phyloP scores from a whole-genome alignment of 1,140 invertebrate species.

The Steinernema feltiae region DNA sequence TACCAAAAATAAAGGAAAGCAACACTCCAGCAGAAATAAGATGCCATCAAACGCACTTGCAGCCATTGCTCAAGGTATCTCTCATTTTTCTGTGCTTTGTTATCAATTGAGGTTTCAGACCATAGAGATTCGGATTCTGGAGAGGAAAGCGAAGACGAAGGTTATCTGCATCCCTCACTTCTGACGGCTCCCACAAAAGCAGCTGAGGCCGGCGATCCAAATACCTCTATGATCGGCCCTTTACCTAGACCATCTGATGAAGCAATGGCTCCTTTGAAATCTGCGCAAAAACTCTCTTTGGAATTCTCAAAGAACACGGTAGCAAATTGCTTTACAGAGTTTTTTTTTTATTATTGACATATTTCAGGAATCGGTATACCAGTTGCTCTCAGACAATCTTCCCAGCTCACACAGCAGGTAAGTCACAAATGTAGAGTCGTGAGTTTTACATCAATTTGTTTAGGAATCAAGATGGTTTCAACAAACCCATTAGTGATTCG shows the following conservation, averaged over 20 bases:
- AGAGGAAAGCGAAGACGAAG: slow-evolving; percentile 30
- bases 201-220: neutral
- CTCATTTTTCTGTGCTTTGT: slow-evolving; percentile 17
- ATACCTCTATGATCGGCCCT: neutral
- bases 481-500: too few species aligned
- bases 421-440: too few species aligned
- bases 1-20: slow-evolving; percentile 17
- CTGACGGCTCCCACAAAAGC: slow-evolving; percentile 15
- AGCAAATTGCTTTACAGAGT: too few species aligned
- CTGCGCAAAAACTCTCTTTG: too few species aligned
- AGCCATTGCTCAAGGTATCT: slow-evolving; percentile 30
- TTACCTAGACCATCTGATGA: neutral
- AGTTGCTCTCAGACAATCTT: too few species aligned
- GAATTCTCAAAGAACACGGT: too few species aligned
- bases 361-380: too few species aligned
- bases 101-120: neutral
- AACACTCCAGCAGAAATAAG: slow-evolving; percentile 21
- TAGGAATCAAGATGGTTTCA: too few species aligned
- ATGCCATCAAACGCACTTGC: slow-evolving; percentile 15
- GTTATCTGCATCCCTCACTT: slow-evolving; percentile 42
- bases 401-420: too few species aligned
- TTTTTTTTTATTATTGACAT: too few species aligned
- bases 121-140: slow-evolving; percentile 37
- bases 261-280: too few species aligned
- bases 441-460: too few species aligned